Conservation (phyloP, 2,888 invertebrate species). For the Andrena flavipes region DNA sequence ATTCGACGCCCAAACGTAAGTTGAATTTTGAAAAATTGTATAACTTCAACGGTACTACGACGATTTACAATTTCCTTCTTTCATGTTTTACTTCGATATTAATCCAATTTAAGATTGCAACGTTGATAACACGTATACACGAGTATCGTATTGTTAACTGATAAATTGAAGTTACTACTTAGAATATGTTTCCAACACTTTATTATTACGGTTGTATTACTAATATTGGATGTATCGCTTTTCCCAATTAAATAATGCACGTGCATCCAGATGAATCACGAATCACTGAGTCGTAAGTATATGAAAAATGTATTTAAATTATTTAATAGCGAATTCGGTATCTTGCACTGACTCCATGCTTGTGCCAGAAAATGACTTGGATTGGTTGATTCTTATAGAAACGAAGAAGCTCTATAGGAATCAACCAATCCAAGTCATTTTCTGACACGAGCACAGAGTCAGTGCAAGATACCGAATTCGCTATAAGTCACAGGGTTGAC, state of each 20-base stretch:
- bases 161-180: conserved; percentile 11
- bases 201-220: neutral
- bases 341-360: no score
- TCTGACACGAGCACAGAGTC: no score
- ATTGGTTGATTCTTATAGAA: no score
- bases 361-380: no score
- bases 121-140: neutral
- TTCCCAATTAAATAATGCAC: neutral
- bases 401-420: no score
- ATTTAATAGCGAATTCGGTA: no score
- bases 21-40: neutral
- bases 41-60: neutral
- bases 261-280: neutral
- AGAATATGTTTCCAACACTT: conserved; percentile 11
- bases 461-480: no score
- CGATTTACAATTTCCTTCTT: neutral
- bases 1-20: neutral
- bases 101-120: neutral
- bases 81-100: neutral
- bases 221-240: neutral
- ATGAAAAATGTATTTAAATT: neutral
- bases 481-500: no score
- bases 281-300: neutral
- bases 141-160: neutral
- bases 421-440: no score